Evolutionary conservation across 2,888 invertebrate species (phyloP).

Genomic region (Cetonia aurata): DNA sequence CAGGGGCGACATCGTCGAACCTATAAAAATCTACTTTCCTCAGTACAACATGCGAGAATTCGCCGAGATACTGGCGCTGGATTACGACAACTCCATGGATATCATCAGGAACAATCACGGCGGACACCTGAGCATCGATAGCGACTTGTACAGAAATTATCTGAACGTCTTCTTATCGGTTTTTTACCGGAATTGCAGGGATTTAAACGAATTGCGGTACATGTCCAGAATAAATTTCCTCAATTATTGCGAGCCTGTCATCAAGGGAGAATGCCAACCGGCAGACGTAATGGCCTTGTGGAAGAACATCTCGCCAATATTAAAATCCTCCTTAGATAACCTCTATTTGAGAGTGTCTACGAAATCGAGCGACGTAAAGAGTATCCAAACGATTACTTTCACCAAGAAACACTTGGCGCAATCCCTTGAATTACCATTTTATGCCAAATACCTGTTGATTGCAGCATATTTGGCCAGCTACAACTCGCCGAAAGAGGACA

Average conservation of each 20-base stretch:
- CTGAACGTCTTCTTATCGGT: conserved; percentile 86
- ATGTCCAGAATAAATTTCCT: conserved; percentile 83
- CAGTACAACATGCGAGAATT: conserved; percentile 85
- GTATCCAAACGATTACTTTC: conserved; percentile 47
- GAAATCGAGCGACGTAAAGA: conserved; percentile 57
- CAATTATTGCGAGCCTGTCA: conserved; percentile 84
- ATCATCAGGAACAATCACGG: conserved; percentile 54
- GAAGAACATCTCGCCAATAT: conserved; percentile 82
- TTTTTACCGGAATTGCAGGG: conserved; percentile 87
- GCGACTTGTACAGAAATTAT: conserved; percentile 81
- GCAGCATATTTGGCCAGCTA: conserved; percentile 94
- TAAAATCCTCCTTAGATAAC: conserved; percentile 80
- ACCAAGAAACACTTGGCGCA: conserved; percentile 68
- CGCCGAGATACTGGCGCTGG: conserved; percentile 66
- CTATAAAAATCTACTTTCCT: conserved; percentile 80
- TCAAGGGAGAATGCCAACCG: conserved; percentile 73
- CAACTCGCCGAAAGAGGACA: conserved; percentile 91
- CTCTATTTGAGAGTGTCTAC: conserved; percentile 77
- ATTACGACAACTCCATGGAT: conserved; percentile 61
- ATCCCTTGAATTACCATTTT: conserved; percentile 86
- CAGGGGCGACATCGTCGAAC: conserved; percentile 78
- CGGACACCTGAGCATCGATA: conserved; percentile 55
- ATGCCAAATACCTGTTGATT: conserved; percentile 89
- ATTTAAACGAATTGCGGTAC: conserved; percentile 85
- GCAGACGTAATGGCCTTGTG: conserved; percentile 80